Percentiles rank a stretch among this genome's conserved stretches.
Evolutionary conservation across 2,888 invertebrate genomes (phyloP).

Genomic region (Hipparchia semele): DNA sequence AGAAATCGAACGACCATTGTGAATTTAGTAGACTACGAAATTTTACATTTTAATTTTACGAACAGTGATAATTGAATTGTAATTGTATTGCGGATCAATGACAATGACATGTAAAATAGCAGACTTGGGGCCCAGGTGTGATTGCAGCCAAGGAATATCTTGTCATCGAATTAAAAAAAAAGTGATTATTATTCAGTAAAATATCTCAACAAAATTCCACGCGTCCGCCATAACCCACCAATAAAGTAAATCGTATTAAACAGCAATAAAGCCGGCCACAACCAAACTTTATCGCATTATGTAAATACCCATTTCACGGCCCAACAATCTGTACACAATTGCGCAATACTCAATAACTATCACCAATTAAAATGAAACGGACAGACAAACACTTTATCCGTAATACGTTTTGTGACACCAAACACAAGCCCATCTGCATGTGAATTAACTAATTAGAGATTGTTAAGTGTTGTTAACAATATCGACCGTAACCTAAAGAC

Average conservation of each 20-base stretch:
- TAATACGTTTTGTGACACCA: constrained; percentile 15
- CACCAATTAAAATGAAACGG: constrained; percentile 51
- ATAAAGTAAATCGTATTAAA: constrained; percentile 42
- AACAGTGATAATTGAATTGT: too few species aligned
- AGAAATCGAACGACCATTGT: too few species aligned
- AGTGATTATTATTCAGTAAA: background rate
- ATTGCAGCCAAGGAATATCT: too few species aligned
- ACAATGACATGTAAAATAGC: too few species aligned
- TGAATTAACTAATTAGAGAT: constrained; percentile 10
- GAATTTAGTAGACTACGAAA: too few species aligned
- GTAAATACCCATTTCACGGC: constrained; percentile 52
- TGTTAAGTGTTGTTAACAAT: constrained; percentile 1
- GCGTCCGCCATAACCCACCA: constrained; percentile 27
- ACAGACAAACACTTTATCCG: constrained; percentile 31
- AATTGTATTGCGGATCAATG: too few species aligned
- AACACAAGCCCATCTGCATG: constrained; percentile 5
- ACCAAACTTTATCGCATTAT: constrained; percentile 47
- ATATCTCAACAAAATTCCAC: constrained; percentile 22
- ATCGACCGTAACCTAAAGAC: background rate
- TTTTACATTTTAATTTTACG: too few species aligned
- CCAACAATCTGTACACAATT: constrained; percentile 44
- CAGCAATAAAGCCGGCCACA: constrained; percentile 39
- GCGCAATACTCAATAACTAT: constrained; percentile 42
- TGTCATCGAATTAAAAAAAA: too few species aligned
- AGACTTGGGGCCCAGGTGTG: too few species aligned